Conservation (phyloP, 2,797 vertebrate species). For the Pipistrellus pipistrellus region DNA sequence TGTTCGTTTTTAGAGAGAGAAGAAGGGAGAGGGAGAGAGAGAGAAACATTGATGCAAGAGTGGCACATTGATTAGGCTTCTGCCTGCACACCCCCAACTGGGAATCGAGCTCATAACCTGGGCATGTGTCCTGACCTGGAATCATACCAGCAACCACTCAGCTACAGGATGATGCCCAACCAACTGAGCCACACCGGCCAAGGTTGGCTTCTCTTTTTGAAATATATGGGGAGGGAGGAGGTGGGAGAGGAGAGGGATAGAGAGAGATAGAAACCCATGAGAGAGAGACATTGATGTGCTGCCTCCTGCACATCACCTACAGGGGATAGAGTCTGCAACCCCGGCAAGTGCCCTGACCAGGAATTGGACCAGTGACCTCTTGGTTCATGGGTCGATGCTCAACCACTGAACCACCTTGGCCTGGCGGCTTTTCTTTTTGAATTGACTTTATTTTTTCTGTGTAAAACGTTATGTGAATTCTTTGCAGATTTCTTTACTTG, state of each 20-base stretch:
- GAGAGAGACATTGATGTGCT: too few species aligned
- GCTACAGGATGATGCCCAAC: background rate
- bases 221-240: too few species aligned
- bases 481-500: constrained; percentile 7
- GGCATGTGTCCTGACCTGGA: background rate
- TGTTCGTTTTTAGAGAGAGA: background rate
- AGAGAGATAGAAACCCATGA: too few species aligned
- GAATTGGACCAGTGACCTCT: background rate
- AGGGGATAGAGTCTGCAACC: background rate
- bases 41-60: background rate
- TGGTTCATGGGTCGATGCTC: background rate
- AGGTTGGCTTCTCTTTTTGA: background rate
- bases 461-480: constrained; percentile 39
- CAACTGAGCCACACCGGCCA: background rate
- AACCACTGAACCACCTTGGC: background rate
- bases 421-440: background rate
- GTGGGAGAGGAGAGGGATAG: too few species aligned
- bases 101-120: background rate
- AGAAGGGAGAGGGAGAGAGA: background rate
- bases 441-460: background rate
- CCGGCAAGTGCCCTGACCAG: background rate
- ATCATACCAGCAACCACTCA: background rate
- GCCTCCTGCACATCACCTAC: background rate
- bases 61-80: background rate
- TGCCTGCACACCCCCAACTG: background rate